Evolutionary conservation across 2,797 vertebrate genomes (phyloP).

Genomic region (Oreochromis grahami): DNA sequence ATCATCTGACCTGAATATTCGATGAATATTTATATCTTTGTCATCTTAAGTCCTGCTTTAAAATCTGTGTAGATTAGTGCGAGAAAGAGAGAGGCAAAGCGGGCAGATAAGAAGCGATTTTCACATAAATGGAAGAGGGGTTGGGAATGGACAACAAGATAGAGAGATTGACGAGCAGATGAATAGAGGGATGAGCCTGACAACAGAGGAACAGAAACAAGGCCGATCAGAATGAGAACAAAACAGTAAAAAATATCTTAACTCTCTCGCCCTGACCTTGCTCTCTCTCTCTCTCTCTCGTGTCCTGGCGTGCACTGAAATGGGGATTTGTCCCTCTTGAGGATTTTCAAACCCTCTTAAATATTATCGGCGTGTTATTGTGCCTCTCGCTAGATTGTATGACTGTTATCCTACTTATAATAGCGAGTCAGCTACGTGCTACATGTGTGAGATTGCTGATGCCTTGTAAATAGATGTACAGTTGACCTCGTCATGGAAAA

Average conservation of each 20-base stretch:
- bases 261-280: not conserved
- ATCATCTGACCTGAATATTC: constrained; percentile 48
- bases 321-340: constrained; percentile 63
- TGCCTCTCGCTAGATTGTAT: constrained; percentile 45
- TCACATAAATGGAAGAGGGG: constrained; percentile 9
- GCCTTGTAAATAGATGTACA: constrained; percentile 5
- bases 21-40: constrained; percentile 47
- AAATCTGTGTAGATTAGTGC: constrained; percentile 51
- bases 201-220: constrained; percentile 47
- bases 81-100: constrained; percentile 30
- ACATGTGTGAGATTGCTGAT: constrained; percentile 21
- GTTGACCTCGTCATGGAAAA: not conserved
- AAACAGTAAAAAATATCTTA: constrained; percentile 16
- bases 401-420: constrained; percentile 49
- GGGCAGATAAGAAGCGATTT: constrained; percentile 51
- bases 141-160: constrained; percentile 14
- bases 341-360: constrained; percentile 65
- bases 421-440: constrained; percentile 9
- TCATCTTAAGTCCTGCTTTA: constrained; percentile 44
- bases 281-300: not conserved
- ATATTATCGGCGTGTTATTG: constrained; percentile 64
- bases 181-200: constrained; percentile 53
- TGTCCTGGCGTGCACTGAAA: constrained; percentile 42
- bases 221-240: constrained; percentile 48
- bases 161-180: constrained; percentile 52